These are phyloP conservation scores for Callitettix versicolor DNA, from an alignment of 1,140 invertebrate species.

Conservation along the genomic window DNA sequence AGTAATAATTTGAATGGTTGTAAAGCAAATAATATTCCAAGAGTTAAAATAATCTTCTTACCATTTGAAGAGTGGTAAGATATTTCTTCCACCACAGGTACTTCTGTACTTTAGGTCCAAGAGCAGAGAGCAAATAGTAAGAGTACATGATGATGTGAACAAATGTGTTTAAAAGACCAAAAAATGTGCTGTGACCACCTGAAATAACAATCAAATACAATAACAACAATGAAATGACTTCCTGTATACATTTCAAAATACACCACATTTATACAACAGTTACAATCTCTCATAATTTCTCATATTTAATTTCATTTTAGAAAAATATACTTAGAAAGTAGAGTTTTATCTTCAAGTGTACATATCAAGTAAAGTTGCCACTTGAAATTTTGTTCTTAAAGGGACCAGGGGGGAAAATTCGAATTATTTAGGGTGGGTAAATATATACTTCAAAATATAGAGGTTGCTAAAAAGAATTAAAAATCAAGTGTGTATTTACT, in stretches of 20 bases:
- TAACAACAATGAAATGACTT: conserved; percentile 10
- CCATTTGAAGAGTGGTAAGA: conserved; percentile 76
- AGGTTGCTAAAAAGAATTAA: too few species aligned
- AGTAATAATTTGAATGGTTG: not conserved
- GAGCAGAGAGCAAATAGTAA: conserved; percentile 77
- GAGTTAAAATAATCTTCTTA: conserved; percentile 34
- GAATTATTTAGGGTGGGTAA: too few species aligned
- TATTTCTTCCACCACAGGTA: conserved; percentile 94
- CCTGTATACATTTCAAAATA: conserved; percentile 8
- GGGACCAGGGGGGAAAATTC: too few species aligned
- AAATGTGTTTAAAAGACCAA: conserved; percentile 74
- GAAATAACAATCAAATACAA: conserved; percentile 25
- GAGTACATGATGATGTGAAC: conserved; percentile 87
- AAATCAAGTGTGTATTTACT: too few species aligned
- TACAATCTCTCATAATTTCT: not conserved
- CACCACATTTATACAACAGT: not conserved
- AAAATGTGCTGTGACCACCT: conserved; percentile 71
- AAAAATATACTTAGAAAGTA: too few species aligned
- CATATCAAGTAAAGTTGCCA: too few species aligned
- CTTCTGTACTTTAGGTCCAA: conserved; percentile 73
- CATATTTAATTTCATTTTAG: too few species aligned
- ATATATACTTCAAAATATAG: too few species aligned
- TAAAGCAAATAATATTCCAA: not conserved
- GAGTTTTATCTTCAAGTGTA: too few species aligned
- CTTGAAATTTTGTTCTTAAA: too few species aligned